These are phyloP conservation scores for Chrysomela aeneicollis DNA, from an alignment of 2,888 invertebrate genomes.

Conservation along the genomic window DNA sequence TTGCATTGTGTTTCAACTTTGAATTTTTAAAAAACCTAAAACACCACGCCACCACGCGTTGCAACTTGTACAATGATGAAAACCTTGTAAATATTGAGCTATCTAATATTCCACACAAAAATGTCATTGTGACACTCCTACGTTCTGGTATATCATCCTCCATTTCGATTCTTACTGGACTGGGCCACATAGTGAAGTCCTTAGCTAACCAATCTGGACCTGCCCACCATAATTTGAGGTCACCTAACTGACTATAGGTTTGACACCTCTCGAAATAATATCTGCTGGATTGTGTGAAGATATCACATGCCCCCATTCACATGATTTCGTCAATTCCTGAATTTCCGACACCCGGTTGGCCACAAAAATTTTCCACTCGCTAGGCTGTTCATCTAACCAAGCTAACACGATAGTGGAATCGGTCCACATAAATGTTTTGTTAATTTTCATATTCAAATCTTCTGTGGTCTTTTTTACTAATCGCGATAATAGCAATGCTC, in stretches of 20 bases:
- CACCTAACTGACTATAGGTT: background rate
- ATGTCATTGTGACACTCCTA: no score
- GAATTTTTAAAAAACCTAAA: background rate
- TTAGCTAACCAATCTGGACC: background rate
- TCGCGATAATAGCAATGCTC: no score
- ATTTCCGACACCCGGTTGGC: conserved; percentile 23
- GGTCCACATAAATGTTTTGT: conserved; percentile 5
- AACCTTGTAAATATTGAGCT: conserved; percentile 1
- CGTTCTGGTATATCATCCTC: no score
- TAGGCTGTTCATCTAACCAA: conserved; percentile 17
- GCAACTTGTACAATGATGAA: conserved; percentile 7
- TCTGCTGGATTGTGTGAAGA: conserved; percentile 18
- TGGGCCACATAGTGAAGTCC: no score
- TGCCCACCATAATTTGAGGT: background rate
- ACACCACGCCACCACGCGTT: background rate
- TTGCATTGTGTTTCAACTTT: background rate
- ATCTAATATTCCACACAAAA: no score
- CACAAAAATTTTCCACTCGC: conserved; percentile 19
- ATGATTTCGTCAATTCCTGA: conserved; percentile 1
- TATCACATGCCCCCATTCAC: conserved; percentile 19
- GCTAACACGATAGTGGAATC: conserved; percentile 20
- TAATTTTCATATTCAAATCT: conserved; percentile 4
- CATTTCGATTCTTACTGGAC: no score
- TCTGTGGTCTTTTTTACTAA: conserved; percentile 8
- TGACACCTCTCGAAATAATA: background rate